Percentiles rank a stretch among this genome's conserved stretches.
phyloP scores from a whole-genome alignment of 2,888 invertebrate genomes.

The Eretmocerus hayati region DNA sequence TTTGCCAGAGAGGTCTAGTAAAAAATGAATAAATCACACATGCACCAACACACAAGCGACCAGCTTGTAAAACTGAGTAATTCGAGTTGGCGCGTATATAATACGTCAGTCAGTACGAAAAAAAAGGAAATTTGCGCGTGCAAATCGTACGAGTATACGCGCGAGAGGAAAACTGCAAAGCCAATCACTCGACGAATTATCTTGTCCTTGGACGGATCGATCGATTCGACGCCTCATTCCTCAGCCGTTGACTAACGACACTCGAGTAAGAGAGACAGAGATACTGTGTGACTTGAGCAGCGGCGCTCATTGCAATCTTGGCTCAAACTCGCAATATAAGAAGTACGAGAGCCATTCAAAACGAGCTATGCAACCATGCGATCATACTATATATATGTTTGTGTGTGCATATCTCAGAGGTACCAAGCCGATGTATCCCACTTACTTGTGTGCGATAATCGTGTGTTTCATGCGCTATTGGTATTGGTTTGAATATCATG shows the following conservation, averaged over 20 bases:
- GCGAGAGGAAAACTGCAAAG: constrained; percentile 15
- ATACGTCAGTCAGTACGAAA: background rate
- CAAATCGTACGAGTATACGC: constrained; percentile 5
- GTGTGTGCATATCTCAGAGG: no score
- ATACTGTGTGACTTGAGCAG: no score
- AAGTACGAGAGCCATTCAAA: background rate
- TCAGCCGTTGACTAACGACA: constrained; percentile 3
- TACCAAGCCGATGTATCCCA: no score
- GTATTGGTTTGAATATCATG: no score
- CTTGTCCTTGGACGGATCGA: constrained; percentile 21
- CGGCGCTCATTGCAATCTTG: constrained; percentile 5
- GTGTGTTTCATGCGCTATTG: no score
- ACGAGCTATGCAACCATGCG: background rate
- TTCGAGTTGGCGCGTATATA: no score
- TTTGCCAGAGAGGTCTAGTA: no score
- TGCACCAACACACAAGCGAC: background rate
- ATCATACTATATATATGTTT: no score
- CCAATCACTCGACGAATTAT: constrained; percentile 17
- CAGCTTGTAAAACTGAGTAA: no score
- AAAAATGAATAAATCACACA: background rate
- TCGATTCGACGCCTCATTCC: constrained; percentile 18
- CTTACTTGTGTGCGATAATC: no score
- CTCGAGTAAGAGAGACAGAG: no score
- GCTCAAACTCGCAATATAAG: constrained; percentile 2
- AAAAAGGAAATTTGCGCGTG: constrained; percentile 1